Base-by-base conservation (phyloP, 2,888 invertebrate genomes). In the Sericinus montela region DNA sequence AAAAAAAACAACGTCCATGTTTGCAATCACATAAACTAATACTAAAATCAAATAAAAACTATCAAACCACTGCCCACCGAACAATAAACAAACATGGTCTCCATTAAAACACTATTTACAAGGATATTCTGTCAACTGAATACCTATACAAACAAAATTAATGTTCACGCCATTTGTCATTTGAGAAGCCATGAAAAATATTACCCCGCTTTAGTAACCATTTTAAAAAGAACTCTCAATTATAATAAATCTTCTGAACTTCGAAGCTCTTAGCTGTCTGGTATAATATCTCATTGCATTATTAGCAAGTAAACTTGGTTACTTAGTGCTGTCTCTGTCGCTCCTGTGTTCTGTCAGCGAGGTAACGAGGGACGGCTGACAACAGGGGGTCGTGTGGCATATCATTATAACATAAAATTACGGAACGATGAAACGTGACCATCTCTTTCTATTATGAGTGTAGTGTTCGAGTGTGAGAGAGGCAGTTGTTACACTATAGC, bases 381-480 rank as follows among this genome's bases (percentile, higher is more conserved):
- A 58, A 66, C 65, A 71, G 68, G 72, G 77, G 72, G 74, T 75
- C 74, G 71, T 67, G 69, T 72, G 75, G 80, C 76, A 80, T 80
- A 78, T 78, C 76, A 78, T 80, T 80, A 80, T 65, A 63, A 67
- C 63, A 59, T 59, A 60, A 55, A 62, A 66, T 65, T 61, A 49
- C 54, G 53, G 52, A 57, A 54, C 51, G 54, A 53, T 55, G 46
- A 54, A 59, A 57, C 61, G 41, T 51, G 49, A 55, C 62, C 52
- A 53, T 79, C 80, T 73, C 71, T 60, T 54, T 77, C 62, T 59
- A 40, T 42, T 58, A 34, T 37, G 42, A 29, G 42, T 29, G 5
- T 54, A 49, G 45, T 36, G 15, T 35, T 35, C 15, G 43, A 3
- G 30, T 29, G 58, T 40, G 42, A 49, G 28, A 1, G 44, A 13